Percentiles rank a stretch among this genome's conserved stretches.
Conservation (phyloP, 1,140 invertebrate species). For the Ectropis grisescens region DNA sequence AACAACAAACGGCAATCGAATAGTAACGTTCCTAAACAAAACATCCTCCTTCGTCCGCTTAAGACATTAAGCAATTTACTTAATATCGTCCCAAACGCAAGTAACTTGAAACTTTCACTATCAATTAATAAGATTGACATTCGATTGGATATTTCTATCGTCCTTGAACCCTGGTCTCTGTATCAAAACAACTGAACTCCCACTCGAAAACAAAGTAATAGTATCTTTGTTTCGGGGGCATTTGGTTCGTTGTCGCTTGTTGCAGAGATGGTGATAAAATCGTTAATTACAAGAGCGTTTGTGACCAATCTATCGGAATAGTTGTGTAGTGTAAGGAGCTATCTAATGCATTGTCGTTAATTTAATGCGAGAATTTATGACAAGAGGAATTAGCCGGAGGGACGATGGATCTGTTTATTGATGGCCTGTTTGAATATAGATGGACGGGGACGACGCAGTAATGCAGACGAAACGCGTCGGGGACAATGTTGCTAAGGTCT, state of each 20-base stretch:
- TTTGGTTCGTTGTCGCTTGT: slow-evolving; percentile 6
- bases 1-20: slow-evolving; percentile 9
- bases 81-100: slow-evolving; percentile 25
- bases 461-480: too few relatives aligned
- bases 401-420: slow-evolving; percentile 38
- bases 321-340: slow-evolving; percentile 47
- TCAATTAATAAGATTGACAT: slow-evolving; percentile 30
- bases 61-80: slow-evolving; percentile 55
- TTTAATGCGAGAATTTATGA: slow-evolving; percentile 66
- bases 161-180: slow-evolving; percentile 11
- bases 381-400: slow-evolving; percentile 39
- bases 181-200: slow-evolving; percentile 11
- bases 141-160: slow-evolving; percentile 21
- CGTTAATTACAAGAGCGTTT: slow-evolving; percentile 16
- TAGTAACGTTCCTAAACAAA: slow-evolving; percentile 36
- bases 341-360: slow-evolving; percentile 63
- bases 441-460: slow-evolving; percentile 7
- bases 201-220: slow-evolving; percentile 3
- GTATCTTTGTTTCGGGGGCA: slow-evolving; percentile 7
- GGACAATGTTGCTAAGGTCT: too few relatives aligned
- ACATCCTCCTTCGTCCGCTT: slow-evolving; percentile 41
- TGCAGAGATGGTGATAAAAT: slow-evolving; percentile 10
- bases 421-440: slow-evolving; percentile 14
- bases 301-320: slow-evolving; percentile 45
- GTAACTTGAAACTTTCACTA: slow-evolving; percentile 6